phyloP scores from a whole-genome alignment of 2,888 invertebrate genomes.

The Apotomis capreana region DNA sequence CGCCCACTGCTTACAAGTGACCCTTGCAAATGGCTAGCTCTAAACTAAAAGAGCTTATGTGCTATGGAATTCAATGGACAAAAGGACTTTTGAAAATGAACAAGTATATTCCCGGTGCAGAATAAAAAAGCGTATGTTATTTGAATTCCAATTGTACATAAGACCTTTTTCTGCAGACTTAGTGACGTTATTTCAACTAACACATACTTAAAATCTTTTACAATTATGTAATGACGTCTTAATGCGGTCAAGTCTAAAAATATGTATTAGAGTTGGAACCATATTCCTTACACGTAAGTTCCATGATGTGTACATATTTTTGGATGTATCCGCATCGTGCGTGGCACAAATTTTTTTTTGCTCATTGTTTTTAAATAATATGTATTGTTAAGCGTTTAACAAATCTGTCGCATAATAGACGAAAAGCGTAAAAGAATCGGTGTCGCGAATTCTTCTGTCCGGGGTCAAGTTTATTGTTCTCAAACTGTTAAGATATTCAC shows the following conservation, averaged over 20 bases:
- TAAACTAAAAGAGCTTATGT: not conserved
- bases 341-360: conserved; percentile 16
- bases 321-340: not conserved
- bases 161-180: conserved; percentile 2
- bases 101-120: not conserved
- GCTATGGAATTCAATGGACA: not conserved
- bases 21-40: not conserved
- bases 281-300: not conserved
- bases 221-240: conserved; percentile 26
- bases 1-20: conserved; percentile 29
- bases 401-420: conserved; percentile 22
- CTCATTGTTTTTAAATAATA: conserved; percentile 16
- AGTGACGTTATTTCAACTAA: not conserved
- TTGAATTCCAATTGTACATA: conserved; percentile 1
- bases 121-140: not conserved
- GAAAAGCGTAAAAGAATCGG: not conserved
- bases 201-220: conserved; percentile 9
- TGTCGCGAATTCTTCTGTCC: not conserved
- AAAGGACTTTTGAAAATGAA: not conserved
- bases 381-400: conserved; percentile 9
- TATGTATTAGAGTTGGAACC: conserved; percentile 2
- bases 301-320: not conserved
- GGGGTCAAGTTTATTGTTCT: not conserved
- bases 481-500: not conserved
- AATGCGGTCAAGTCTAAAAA: not conserved